A percentile compares a stretch with the other conserved stretches of the same genome.
These are phyloP conservation scores for Pygoscelis adeliae DNA, from an alignment of 2,113 vertebrate species.

Conservation along the genomic window DNA sequence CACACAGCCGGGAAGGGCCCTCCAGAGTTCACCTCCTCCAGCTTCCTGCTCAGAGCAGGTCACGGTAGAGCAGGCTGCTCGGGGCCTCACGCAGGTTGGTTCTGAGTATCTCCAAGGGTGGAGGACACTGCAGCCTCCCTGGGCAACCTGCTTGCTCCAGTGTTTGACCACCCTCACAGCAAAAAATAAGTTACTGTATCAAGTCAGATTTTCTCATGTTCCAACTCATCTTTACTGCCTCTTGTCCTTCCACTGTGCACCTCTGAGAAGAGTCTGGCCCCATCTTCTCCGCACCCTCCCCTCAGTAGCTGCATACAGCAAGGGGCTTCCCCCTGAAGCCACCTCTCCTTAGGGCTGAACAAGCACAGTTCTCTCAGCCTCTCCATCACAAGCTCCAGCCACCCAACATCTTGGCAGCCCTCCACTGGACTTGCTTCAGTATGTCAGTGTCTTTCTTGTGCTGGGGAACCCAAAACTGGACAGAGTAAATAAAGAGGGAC, in stretches of 20 bases:
- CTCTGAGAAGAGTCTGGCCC: background rate
- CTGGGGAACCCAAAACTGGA: background rate
- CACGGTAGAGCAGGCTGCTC: fast-evolving
- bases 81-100: background rate
- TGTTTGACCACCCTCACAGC: background rate
- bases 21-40: background rate
- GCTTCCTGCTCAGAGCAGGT: background rate
- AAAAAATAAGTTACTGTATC: background rate
- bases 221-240: background rate
- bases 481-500: background rate
- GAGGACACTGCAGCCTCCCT: background rate
- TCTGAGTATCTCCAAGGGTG: background rate
- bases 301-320: background rate
- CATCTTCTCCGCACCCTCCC: background rate
- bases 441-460: background rate
- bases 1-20: background rate
- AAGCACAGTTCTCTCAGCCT: background rate
- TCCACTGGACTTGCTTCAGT: background rate
- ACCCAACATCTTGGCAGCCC: background rate
- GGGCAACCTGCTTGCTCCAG: background rate
- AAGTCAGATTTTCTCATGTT: background rate
- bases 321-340: background rate
- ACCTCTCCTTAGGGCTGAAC: background rate
- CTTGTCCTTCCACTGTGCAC: background rate
- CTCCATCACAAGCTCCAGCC: background rate